These are phyloP conservation scores for Drosophila azteca DNA, from an alignment of 1,140 invertebrate species.

Conservation along the genomic window DNA sequence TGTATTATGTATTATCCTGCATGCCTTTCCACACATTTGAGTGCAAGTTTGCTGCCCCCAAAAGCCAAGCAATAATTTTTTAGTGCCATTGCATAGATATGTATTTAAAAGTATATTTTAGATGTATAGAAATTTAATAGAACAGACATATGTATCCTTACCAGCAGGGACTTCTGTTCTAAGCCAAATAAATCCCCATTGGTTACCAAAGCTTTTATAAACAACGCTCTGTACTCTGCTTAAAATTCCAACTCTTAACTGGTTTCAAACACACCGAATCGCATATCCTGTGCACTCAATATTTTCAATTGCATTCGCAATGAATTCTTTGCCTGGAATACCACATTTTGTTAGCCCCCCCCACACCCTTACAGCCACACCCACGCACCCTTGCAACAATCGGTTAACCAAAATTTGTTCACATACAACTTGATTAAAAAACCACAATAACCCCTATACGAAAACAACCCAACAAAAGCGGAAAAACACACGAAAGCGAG, in stretches of 20 bases:
- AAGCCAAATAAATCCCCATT: too few relatives aligned
- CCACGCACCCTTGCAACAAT: slow-evolving; percentile 11
- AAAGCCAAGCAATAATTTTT: slow-evolving; percentile 61
- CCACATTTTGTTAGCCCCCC: slow-evolving; percentile 1
- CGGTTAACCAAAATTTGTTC: slow-evolving; percentile 56
- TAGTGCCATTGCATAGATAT: slow-evolving; percentile 16
- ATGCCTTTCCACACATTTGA: slow-evolving; percentile 41
- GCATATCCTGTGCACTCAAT: not conserved
- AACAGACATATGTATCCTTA: too few relatives aligned
- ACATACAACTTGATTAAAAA: slow-evolving; percentile 80
- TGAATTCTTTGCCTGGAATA: slow-evolving; percentile 4
- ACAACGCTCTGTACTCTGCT: too few relatives aligned
- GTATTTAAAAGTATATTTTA: not conserved
- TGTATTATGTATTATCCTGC: slow-evolving; percentile 28
- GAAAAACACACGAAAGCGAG: slow-evolving; percentile 13
- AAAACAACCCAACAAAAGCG: slow-evolving; percentile 16
- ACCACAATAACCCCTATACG: slow-evolving; percentile 61
- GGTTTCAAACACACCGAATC: slow-evolving; percentile 10
- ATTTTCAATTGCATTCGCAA: slow-evolving; percentile 1
- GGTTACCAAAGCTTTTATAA: too few relatives aligned
- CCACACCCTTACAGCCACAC: too few relatives aligned
- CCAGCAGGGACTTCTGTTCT: too few relatives aligned
- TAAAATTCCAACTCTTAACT: not conserved
- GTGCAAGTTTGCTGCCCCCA: slow-evolving; percentile 24
- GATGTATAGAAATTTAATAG: too few relatives aligned